A percentile compares a stretch with the other conserved stretches of the same genome.
These are phyloP conservation scores for Dysidea cf. avara DNA, from an alignment of 37 sponge, comb jelly and placozoan genomes.

Conservation along the genomic window DNA sequence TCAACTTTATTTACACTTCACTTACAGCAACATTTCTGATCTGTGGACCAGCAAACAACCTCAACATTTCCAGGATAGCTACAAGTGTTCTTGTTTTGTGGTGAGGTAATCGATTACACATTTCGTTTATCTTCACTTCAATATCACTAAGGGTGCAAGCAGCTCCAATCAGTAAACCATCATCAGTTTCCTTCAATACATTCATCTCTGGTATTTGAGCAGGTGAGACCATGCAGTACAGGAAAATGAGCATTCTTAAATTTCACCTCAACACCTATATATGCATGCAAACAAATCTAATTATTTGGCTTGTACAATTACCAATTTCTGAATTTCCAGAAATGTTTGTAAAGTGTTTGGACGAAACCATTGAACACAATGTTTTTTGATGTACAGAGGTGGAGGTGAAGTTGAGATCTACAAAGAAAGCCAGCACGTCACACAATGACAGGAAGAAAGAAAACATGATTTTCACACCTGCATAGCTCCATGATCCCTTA, in stretches of 20 bases:
- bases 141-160: constrained; percentile 33
- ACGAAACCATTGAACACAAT: constrained; percentile 33
- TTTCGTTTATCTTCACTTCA: constrained; percentile 17
- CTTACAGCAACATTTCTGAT: constrained; percentile 68
- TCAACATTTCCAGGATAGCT: constrained; percentile 64
- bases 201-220: constrained; percentile 39
- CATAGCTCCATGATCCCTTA: too few relatives aligned
- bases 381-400: constrained; percentile 22
- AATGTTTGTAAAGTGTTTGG: constrained; percentile 42
- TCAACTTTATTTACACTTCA: too few relatives aligned
- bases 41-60: constrained; percentile 61
- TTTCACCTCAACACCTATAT: constrained; percentile 41
- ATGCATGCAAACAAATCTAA: background rate
- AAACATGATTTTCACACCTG: too few relatives aligned
- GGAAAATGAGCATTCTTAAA: constrained; percentile 37
- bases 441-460: too few relatives aligned
- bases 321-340: constrained; percentile 21
- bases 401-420: background rate
- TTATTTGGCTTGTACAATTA: background rate
- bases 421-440: too few relatives aligned
- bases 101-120: constrained; percentile 21
- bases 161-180: constrained; percentile 56
- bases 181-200: constrained; percentile 19
- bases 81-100: constrained; percentile 32
- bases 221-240: constrained; percentile 44